These are phyloP conservation scores for Acholoe squamosa DNA, from an alignment of 2,888 invertebrate species.

Conservation along the genomic window DNA sequence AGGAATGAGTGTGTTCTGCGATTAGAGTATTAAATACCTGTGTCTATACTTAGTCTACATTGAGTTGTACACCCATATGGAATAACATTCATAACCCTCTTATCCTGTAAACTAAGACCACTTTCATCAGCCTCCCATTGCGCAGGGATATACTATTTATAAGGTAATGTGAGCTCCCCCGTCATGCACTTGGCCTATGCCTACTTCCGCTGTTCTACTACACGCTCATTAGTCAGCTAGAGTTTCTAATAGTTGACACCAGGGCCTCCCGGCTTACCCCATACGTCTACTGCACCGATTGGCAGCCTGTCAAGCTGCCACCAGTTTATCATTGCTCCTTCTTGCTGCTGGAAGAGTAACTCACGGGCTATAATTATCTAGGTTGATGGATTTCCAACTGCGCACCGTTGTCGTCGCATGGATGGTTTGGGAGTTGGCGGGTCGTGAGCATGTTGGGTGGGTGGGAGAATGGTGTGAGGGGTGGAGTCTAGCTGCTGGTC, in stretches of 20 bases:
- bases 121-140: too few species aligned
- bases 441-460: not conserved
- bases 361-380: constrained; percentile 27
- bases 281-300: not conserved
- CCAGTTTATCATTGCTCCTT: not conserved
- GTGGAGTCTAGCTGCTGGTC: not conserved
- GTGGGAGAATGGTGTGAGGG: not conserved
- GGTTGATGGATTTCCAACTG: constrained; percentile 21
- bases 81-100: too few species aligned
- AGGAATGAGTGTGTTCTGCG: too few species aligned
- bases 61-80: too few species aligned
- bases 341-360: not conserved
- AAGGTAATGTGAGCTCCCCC: too few species aligned
- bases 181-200: too few species aligned
- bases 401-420: not conserved
- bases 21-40: too few species aligned
- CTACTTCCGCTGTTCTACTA: not conserved
- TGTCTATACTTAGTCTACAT: too few species aligned
- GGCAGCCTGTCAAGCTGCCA: not conserved
- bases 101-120: too few species aligned
- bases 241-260: not conserved
- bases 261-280: not conserved
- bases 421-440: not conserved
- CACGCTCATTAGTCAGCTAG: not conserved
- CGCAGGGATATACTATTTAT: too few species aligned